These are phyloP conservation scores for Bacillus rossius DNA, from an alignment of 1,140 invertebrate species.

Conservation along the genomic window DNA sequence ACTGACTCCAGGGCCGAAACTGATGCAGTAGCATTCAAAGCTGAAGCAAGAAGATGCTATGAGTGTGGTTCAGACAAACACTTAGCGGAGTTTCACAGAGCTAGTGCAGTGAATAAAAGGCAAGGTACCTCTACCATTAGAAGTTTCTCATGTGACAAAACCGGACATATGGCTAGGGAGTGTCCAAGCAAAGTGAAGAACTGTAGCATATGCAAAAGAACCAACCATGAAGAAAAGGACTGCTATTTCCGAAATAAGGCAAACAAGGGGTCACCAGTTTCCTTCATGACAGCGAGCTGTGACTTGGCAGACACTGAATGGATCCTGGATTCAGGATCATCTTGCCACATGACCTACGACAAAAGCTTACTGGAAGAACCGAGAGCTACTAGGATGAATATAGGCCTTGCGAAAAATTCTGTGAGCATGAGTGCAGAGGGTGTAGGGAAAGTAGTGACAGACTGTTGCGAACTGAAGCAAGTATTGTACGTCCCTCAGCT, in stretches of 20 bases:
- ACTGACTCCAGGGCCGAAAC: background rate
- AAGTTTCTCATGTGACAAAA: background rate
- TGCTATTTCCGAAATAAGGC: background rate
- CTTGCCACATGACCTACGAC: constrained; percentile 3
- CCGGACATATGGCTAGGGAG: background rate
- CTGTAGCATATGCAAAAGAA: constrained; percentile 1
- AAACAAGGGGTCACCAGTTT: background rate
- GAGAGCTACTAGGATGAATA: background rate
- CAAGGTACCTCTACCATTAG: background rate
- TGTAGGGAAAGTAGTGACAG: background rate
- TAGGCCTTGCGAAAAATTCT: background rate
- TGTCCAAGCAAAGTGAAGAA: background rate
- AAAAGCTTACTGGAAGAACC: background rate
- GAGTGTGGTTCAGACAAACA: background rate
- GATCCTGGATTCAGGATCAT: constrained; percentile 2
- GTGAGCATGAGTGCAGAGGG: background rate
- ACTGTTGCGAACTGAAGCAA: background rate
- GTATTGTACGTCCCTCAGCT: constrained; percentile 1
- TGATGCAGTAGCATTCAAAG: constrained; percentile 2
- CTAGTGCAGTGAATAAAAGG: background rate
- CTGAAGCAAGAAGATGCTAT: background rate
- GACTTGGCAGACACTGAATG: background rate
- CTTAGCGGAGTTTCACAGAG: background rate
- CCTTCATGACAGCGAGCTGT: background rate
- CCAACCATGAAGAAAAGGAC: background rate